Percentiles rank a stretch among this genome's conserved stretches.
phyloP scores from a whole-genome alignment of 2,888 invertebrate species.

The Endotricha flammealis region DNA sequence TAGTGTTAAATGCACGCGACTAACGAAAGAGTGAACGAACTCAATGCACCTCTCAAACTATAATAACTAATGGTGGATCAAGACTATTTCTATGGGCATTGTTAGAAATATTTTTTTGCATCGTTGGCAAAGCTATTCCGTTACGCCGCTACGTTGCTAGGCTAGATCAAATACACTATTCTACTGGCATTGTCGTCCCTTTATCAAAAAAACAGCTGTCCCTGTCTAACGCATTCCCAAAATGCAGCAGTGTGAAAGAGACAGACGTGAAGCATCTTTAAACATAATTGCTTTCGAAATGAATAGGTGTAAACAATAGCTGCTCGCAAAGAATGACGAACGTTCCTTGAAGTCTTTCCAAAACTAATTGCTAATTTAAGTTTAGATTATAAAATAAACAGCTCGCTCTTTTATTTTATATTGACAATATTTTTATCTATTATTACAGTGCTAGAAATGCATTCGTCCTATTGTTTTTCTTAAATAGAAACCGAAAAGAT shows the following conservation, averaged over 20 bases:
- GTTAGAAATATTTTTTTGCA: conserved; percentile 67
- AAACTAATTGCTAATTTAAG: conserved; percentile 30
- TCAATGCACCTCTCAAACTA: background rate
- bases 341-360: conserved; percentile 30
- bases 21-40: conserved; percentile 5
- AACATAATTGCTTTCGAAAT: conserved; percentile 63
- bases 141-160: conserved; percentile 74
- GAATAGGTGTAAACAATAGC: conserved; percentile 62
- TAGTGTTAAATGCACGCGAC: conserved; percentile 12
- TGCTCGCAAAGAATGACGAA: conserved; percentile 42
- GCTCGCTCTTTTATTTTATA: too few relatives aligned
- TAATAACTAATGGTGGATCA: conserved; percentile 38
- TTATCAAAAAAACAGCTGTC: conserved; percentile 68
- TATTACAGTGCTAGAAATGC: too few relatives aligned
- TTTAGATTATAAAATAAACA: too few relatives aligned
- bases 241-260: conserved; percentile 31
- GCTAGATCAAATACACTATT: conserved; percentile 77
- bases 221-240: conserved; percentile 42
- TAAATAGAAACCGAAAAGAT: too few relatives aligned
- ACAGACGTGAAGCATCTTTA: conserved; percentile 42
- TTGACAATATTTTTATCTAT: too few relatives aligned
- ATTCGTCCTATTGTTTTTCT: too few relatives aligned
- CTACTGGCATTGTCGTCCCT: conserved; percentile 71
- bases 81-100: conserved; percentile 32
- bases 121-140: conserved; percentile 70